Base-by-base conservation (phyloP, 2,797 vertebrate genomes). In the Pagetopsis macropterus region DNA sequence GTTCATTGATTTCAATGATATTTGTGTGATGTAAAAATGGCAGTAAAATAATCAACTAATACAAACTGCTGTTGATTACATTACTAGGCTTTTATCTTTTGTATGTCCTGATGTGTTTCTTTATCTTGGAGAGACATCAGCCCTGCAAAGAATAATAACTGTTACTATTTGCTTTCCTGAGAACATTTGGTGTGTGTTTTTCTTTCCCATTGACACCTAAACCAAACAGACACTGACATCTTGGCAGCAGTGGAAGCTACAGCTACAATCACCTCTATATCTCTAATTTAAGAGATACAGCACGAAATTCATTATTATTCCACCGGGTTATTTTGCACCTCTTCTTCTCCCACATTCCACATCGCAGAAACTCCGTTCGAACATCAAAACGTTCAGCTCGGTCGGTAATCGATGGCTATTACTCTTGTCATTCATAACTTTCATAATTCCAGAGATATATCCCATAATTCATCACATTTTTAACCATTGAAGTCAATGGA, bases 151-250 rank as follows among this genome's bases (percentile, higher is more conserved):
- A 19, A 68, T 41, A 58, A 6, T 6, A 59, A 33, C 45, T 40
- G 12, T 11, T 69, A 50, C 9, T 62, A 27, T 62, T 60, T 70
- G 40, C 40, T 40, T 55, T 23, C 31, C 8, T 13, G 6, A 49
- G 54, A 17, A 31, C 2, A 56, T 60, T 46, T 69, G 59, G 23
- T 65, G 15, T 67, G 49, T 45, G 14, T 71, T 52, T 40, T 57
- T 58, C n/a, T 37, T 17, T 60, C 16, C 13, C n/a, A 27, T 7
- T 56, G 23, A 23, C 48, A 48, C 27, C 14, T 40, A 17, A 37
- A 9, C 62, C 55, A 76, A 61, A 57, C 23, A 33, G 37, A 61
- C 3, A 17, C 31, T 54, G 27, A 72, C n/a, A 27, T 40, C 21
- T 60, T 40, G 14, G 10, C 43, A 33, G 14, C 40, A 52, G 37